These are phyloP conservation scores for Tenrec ecaudatus DNA, from an alignment of 2,113 vertebrate species.

Conservation along the genomic window DNA sequence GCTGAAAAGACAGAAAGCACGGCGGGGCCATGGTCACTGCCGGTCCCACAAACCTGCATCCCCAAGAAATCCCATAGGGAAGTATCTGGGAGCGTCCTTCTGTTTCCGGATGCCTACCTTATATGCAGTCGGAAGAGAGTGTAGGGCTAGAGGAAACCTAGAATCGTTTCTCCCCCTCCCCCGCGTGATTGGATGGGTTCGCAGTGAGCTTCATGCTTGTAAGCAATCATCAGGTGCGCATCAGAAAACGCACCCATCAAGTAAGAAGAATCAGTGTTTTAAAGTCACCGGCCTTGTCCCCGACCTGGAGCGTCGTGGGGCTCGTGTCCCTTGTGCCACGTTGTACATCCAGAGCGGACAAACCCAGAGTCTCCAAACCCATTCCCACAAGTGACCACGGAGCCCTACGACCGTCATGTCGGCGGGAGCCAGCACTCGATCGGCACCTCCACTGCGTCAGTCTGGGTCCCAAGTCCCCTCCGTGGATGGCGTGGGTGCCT, in stretches of 20 bases:
- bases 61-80: no score
- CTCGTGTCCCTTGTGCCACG: fast-evolving
- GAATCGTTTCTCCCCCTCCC: not conserved
- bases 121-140: not conserved
- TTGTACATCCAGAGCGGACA: fast-evolving
- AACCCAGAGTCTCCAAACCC: no score
- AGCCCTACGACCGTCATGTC: not conserved
- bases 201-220: not conserved
- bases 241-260: not conserved
- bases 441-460: fast-evolving
- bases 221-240: not conserved
- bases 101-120: not conserved
- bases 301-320: fast-evolving
- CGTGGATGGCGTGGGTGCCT: fast-evolving
- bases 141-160: fast-evolving
- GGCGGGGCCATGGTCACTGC: no score
- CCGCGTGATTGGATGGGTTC: not conserved
- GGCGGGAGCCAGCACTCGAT: fast-evolving
- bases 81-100: no score
- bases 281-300: fast-evolving
- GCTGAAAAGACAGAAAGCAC: no score
- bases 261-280: not conserved
- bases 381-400: not conserved
- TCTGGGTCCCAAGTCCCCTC: fast-evolving
- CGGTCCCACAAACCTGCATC: no score